Percentiles rank a stretch among this genome's conserved stretches.
phyloP scores from a whole-genome alignment of 1,140 invertebrate species.

The Leptinotarsa lineolata region DNA sequence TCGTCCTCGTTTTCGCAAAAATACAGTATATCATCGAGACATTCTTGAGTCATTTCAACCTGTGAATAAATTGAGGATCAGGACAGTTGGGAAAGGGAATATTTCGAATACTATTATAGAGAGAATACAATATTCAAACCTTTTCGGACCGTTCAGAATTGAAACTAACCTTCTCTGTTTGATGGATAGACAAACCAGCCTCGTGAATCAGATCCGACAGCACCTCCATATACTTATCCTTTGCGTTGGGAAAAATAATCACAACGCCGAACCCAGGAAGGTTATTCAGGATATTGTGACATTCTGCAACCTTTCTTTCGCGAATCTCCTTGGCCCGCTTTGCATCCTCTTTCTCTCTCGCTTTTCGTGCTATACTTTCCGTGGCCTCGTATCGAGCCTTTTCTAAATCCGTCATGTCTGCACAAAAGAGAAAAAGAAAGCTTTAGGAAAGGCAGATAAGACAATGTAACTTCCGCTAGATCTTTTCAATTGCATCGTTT shows the following conservation, averaged over 20 bases:
- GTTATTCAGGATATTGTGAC: constrained; percentile 57
- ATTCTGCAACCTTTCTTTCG: constrained; percentile 56
- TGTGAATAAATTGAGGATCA: constrained; percentile 14
- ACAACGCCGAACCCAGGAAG: constrained; percentile 54
- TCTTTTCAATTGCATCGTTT: no score
- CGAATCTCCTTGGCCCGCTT: constrained; percentile 52
- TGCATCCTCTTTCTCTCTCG: constrained; percentile 46
- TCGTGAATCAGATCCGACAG: constrained; percentile 46
- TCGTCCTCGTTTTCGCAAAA: constrained; percentile 28
- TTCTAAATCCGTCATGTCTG: constrained; percentile 53
- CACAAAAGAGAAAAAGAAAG: no score
- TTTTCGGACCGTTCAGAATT: background rate
- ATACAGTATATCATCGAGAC: constrained; percentile 39
- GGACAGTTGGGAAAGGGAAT: background rate
- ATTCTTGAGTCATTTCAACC: constrained; percentile 37
- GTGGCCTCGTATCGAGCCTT: constrained; percentile 52
- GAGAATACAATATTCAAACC: no score
- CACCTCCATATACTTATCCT: constrained; percentile 43
- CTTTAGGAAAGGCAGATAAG: no score
- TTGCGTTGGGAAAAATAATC: constrained; percentile 48
- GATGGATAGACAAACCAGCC: constrained; percentile 39
- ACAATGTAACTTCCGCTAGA: no score
- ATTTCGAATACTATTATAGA: no score
- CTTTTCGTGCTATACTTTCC: constrained; percentile 35
- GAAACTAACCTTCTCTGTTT: constrained; percentile 43